phyloP scores from a whole-genome alignment of 1,140 invertebrate species.

The Phymastichus coffea region DNA sequence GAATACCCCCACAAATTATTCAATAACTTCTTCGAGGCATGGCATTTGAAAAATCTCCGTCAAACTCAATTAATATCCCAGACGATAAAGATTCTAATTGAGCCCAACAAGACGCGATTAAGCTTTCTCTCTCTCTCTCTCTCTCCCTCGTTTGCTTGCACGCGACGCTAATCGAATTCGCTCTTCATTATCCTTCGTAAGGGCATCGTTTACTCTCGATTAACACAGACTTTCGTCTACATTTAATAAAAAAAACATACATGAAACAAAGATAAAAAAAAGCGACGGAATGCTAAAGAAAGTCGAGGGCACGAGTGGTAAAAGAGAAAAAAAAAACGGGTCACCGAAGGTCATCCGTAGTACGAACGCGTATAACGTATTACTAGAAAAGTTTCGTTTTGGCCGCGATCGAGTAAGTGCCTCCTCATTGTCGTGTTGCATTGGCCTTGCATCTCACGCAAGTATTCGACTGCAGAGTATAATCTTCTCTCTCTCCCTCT shows the following conservation, averaged over 20 bases:
- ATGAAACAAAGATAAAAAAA: too few species aligned
- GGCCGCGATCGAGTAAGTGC: too few species aligned
- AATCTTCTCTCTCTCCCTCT: too few species aligned
- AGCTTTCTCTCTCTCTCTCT: too few species aligned
- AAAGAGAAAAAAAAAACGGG: constrained; percentile 2
- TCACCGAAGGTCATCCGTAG: constrained; percentile 27
- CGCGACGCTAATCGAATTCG: not conserved
- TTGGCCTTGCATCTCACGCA: constrained; percentile 19
- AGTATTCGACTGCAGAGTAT: too few species aligned
- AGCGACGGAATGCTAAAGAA: constrained; percentile 16
- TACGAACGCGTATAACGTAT: too few species aligned
- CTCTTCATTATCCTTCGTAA: not conserved
- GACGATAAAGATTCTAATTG: not conserved
- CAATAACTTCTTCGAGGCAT: too few species aligned
- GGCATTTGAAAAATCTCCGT: not conserved
- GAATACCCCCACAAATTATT: too few species aligned
- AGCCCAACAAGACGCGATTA: not conserved
- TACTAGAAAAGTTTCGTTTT: too few species aligned
- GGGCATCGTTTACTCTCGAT: not conserved
- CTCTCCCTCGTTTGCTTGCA: not conserved
- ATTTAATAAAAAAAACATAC: too few species aligned
- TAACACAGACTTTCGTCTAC: not conserved
- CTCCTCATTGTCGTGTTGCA: not conserved
- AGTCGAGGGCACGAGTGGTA: constrained; percentile 12
- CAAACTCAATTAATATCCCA: not conserved